These are phyloP conservation scores for Abramis brama DNA, from an alignment of 2,113 vertebrate genomes.

Conservation along the genomic window DNA sequence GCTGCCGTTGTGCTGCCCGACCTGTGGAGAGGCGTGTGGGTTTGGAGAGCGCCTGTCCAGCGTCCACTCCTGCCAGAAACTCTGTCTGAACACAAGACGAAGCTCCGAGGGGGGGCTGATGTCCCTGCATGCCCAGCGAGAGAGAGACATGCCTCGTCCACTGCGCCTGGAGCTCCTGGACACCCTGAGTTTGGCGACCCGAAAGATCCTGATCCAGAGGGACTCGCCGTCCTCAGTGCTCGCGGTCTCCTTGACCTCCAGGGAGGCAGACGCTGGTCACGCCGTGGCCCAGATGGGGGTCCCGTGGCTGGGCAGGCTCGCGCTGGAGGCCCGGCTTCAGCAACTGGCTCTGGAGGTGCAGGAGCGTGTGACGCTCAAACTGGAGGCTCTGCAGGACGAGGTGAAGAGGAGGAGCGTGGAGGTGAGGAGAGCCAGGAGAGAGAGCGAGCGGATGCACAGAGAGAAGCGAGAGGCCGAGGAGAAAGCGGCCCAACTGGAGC, in stretches of 20 bases:
- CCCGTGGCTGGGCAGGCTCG: conserved; percentile 43
- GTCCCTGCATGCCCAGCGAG: conserved; percentile 23
- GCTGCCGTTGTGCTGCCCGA: conserved; percentile 30
- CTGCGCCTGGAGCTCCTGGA: conserved; percentile 44
- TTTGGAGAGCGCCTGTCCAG: conserved; percentile 11
- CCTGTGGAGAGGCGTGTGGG: conserved; percentile 48
- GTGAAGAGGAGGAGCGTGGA: conserved; percentile 65
- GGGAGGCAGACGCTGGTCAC: not conserved
- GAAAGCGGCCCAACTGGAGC: conserved; percentile 60
- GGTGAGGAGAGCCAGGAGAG: conserved; percentile 57
- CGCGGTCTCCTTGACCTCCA: conserved; percentile 20
- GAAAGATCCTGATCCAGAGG: conserved; percentile 44
- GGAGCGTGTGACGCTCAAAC: conserved; percentile 63
- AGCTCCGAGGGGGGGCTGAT: conserved; percentile 39
- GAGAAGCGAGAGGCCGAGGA: conserved; percentile 71
- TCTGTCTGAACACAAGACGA: not conserved
- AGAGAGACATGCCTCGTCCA: not conserved
- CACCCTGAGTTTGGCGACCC: conserved; percentile 36
- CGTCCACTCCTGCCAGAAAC: conserved; percentile 16
- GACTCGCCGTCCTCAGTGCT: conserved; percentile 5
- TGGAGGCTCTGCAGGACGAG: conserved; percentile 63
- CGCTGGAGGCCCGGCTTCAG: conserved; percentile 58
- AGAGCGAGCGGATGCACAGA: conserved; percentile 60
- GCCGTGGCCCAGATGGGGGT: conserved; percentile 31
- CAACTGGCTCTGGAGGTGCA: conserved; percentile 66